Evolutionary conservation across 2,797 vertebrate genomes (phyloP).

Genomic region (Acanthurus lineatus): DNA sequence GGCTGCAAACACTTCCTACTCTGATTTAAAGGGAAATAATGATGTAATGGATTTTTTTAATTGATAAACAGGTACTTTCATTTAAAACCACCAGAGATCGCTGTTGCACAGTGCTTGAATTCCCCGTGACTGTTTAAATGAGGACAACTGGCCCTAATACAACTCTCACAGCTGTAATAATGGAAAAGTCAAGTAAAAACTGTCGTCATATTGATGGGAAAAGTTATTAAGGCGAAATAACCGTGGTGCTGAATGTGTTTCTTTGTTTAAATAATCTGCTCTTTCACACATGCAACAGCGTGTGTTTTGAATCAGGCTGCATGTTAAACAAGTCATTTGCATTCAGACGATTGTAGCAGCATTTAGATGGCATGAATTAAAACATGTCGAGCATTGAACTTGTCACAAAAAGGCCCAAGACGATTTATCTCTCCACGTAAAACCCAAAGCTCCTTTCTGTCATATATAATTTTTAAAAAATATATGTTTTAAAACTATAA

Average conservation of each 20-base stretch:
- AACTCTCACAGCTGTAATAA: not conserved
- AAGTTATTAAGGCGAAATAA: not conserved
- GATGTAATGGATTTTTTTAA: slow-evolving; percentile 20
- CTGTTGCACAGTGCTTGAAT: slow-evolving; percentile 46
- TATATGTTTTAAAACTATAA: not conserved
- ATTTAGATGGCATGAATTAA: not conserved
- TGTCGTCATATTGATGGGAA: not conserved
- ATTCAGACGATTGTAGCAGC: not conserved
- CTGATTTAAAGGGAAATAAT: slow-evolving; percentile 17
- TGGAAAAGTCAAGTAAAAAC: not conserved
- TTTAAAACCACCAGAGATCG: slow-evolving; percentile 59
- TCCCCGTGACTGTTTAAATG: too few relatives aligned
- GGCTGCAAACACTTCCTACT: slow-evolving; percentile 22
- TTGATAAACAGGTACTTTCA: not conserved
- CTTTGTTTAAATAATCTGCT: not conserved
- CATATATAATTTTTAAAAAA: too few relatives aligned
- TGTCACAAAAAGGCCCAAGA: not conserved
- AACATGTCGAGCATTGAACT: not conserved
- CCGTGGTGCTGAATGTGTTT: not conserved
- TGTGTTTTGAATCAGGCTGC: not conserved
- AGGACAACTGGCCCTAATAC: not conserved
- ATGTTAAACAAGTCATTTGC: not conserved
- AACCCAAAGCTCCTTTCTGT: not conserved
- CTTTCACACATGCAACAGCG: not conserved
- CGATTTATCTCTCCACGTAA: not conserved